Conservation (phyloP, 2,113 vertebrate species). For the Lontra canadensis region DNA sequence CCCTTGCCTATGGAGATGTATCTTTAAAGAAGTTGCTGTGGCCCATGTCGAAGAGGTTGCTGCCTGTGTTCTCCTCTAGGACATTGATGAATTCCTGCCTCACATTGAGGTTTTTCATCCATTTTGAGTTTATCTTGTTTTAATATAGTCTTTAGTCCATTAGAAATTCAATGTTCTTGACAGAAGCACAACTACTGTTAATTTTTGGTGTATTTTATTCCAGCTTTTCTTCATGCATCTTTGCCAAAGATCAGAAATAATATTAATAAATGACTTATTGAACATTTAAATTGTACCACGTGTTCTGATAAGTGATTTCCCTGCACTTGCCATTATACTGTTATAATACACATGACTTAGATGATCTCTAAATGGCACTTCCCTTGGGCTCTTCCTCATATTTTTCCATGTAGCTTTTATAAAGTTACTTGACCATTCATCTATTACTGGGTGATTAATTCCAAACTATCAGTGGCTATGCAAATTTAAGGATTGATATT, state of each 20-base stretch:
- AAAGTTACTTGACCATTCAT: neutral
- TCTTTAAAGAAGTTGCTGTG: too few relatives aligned
- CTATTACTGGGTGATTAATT: constrained; percentile 3
- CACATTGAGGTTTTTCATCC: too few relatives aligned
- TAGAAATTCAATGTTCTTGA: neutral
- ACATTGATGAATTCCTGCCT: too few relatives aligned
- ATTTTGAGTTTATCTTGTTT: neutral
- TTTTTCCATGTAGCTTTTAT: constrained; percentile 13
- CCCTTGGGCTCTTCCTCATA: neutral
- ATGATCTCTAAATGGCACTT: neutral
- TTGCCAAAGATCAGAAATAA: neutral
- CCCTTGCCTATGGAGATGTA: too few relatives aligned
- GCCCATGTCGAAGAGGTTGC: too few relatives aligned
- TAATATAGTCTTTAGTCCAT: neutral
- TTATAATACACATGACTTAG: neutral
- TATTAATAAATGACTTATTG: constrained; percentile 9
- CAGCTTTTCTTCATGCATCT: neutral
- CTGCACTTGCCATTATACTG: neutral
- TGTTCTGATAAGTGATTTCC: neutral
- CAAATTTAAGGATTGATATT: neutral
- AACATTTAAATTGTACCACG: neutral
- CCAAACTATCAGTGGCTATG: neutral
- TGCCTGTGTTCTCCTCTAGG: too few relatives aligned
- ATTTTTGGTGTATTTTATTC: neutral
- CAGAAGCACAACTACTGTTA: neutral